Conservation (phyloP, 2,113 vertebrate species). For the Corythaixoides concolor region DNA sequence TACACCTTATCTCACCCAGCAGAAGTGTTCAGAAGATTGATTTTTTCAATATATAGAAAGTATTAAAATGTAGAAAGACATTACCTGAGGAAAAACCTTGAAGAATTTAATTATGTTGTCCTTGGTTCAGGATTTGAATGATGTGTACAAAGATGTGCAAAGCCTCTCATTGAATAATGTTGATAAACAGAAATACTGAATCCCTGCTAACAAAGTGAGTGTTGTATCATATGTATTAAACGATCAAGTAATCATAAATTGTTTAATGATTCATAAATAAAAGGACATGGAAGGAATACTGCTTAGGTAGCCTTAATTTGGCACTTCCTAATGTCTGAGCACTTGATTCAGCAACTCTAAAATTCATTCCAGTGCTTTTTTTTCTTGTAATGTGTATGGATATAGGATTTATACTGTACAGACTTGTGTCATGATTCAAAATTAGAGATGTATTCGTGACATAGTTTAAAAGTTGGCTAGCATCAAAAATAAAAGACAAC, state of each 20-base stretch:
- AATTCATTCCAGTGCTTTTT: background rate
- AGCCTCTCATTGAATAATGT: background rate
- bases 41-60: background rate
- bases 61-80: background rate
- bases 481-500: background rate
- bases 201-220: background rate
- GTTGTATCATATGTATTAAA: background rate
- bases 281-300: background rate
- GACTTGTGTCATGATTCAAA: background rate
- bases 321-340: background rate
- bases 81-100: background rate
- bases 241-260: background rate
- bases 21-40: background rate
- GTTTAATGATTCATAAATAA: background rate
- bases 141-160: background rate
- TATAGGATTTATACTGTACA: background rate
- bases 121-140: background rate
- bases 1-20: background rate
- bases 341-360: background rate
- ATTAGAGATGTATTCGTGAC: background rate
- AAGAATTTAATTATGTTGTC: background rate
- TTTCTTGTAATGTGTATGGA: background rate
- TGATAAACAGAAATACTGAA: background rate
- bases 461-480: background rate
- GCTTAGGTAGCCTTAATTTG: background rate